A percentile compares a stretch with the other conserved stretches of the same genome.
These are phyloP conservation scores for Drosophila quasianomalipes DNA, from an alignment of 2,888 invertebrate species.

Conservation along the genomic window DNA sequence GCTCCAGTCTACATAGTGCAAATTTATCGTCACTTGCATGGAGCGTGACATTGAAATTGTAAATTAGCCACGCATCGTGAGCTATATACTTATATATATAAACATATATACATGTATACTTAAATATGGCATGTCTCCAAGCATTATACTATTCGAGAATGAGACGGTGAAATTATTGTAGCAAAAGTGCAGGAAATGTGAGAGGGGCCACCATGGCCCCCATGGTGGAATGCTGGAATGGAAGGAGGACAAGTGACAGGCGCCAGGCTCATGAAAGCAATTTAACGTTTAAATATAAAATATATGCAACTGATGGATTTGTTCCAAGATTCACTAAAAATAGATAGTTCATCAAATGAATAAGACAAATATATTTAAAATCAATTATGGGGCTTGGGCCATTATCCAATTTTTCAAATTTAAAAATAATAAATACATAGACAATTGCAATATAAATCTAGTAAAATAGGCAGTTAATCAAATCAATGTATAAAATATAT, in stretches of 20 bases:
- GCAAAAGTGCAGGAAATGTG: slow-evolving; percentile 22
- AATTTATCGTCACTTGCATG: slow-evolving; percentile 82
- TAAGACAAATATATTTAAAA: not conserved
- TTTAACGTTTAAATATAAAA: not conserved
- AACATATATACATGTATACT: slow-evolving; percentile 2
- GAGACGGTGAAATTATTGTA: slow-evolving; percentile 22
- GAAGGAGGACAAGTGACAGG: slow-evolving; percentile 1
- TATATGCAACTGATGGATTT: not conserved
- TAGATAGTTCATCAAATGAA: not conserved
- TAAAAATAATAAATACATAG: not conserved
- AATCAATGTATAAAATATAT: not conserved
- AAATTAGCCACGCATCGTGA: slow-evolving; percentile 79
- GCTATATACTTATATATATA: slow-evolving; percentile 5
- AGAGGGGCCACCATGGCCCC: too few relatives aligned
- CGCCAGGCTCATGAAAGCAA: slow-evolving; percentile 20
- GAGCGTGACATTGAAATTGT: slow-evolving; percentile 83
- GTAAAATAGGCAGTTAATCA: not conserved
- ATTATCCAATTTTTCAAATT: too few relatives aligned
- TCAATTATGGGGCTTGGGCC: too few relatives aligned
- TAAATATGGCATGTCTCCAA: slow-evolving; percentile 30
- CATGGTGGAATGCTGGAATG: not conserved
- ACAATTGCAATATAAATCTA: not conserved
- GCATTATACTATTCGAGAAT: slow-evolving; percentile 30
- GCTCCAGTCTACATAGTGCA: slow-evolving; percentile 51
- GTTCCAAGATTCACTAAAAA: not conserved